phyloP scores from a whole-genome alignment of 2,113 vertebrate species.

The Sula dactylatra region DNA sequence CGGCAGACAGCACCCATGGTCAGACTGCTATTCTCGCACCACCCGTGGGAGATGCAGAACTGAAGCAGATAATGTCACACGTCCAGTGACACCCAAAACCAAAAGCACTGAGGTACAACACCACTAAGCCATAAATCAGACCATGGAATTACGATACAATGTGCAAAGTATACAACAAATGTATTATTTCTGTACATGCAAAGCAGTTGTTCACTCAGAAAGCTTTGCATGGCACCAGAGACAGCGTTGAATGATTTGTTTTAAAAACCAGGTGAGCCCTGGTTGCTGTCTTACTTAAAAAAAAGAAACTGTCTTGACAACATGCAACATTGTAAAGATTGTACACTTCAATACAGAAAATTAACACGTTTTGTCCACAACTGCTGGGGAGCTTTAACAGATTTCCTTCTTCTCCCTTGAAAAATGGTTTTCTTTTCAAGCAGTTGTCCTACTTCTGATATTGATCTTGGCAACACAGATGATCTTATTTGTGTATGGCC shows the following conservation, averaged over 20 bases:
- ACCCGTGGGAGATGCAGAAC: rapidly evolving
- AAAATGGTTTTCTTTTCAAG: background rate
- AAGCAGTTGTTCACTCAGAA: background rate
- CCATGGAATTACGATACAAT: background rate
- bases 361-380: background rate
- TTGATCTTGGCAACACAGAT: background rate
- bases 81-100: background rate
- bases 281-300: background rate
- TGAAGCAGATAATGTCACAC: background rate
- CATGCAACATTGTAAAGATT: background rate
- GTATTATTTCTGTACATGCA: background rate
- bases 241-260: background rate
- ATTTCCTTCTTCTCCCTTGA: background rate
- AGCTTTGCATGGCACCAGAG: background rate
- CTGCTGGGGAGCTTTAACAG: background rate
- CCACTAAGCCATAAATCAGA: background rate
- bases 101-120: background rate
- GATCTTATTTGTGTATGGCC: background rate
- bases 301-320: background rate
- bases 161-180: background rate
- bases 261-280: background rate
- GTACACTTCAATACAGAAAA: background rate
- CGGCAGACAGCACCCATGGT: background rate
- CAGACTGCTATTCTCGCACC: background rate
- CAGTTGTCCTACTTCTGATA: background rate